phyloP scores from a whole-genome alignment of 2,113 vertebrate genomes.

The Leucopternis melanops region DNA sequence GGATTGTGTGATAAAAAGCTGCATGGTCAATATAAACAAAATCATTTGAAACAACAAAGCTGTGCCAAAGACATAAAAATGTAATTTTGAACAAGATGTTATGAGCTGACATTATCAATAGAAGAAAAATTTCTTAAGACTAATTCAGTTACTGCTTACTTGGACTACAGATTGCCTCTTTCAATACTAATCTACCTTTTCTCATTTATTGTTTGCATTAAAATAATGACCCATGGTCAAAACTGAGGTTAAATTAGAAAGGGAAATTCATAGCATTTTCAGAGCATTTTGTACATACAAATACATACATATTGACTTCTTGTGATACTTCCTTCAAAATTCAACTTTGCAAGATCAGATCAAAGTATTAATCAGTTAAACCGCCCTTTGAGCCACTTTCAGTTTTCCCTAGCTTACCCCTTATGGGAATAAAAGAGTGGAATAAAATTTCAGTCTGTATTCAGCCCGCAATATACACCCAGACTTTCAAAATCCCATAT shows the following conservation, averaged over 20 bases:
- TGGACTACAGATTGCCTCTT: neutral
- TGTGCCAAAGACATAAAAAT: neutral
- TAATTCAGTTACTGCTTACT: neutral
- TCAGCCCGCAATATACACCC: neutral
- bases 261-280: neutral
- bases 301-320: neutral
- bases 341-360: neutral
- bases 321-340: neutral
- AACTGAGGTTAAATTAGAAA: neutral
- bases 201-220: neutral
- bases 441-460: neutral
- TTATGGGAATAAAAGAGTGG: neutral
- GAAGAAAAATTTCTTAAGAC: neutral
- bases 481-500: neutral
- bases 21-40: too few relatives aligned
- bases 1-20: too few relatives aligned
- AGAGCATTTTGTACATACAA: fast-evolving
- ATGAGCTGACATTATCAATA: neutral
- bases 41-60: too few relatives aligned
- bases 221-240: neutral
- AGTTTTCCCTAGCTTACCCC: neutral
- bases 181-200: neutral
- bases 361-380: neutral
- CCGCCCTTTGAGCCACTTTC: neutral
- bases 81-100: neutral